Evolutionary conservation across 2,797 vertebrate species (phyloP).

Genomic region (Lagodon rhomboides): DNA sequence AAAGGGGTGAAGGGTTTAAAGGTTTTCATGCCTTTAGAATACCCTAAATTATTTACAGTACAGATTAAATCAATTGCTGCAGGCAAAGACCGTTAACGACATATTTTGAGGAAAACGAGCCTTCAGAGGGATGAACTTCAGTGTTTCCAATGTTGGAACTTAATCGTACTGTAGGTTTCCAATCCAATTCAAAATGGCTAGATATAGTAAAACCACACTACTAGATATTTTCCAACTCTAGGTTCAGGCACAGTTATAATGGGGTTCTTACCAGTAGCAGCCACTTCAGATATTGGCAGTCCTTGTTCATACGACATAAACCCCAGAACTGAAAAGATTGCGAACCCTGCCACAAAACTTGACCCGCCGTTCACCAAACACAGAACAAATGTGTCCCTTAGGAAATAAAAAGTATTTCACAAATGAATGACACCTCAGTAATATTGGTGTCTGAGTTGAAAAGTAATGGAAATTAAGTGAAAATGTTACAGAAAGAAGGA

Average conservation of each 20-base stretch:
- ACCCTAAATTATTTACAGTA: not conserved
- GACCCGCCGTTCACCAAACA: slow-evolving; percentile 81
- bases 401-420: slow-evolving; percentile 17
- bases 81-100: not conserved
- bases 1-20: too few relatives aligned
- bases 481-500: not conserved
- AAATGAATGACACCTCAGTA: not conserved
- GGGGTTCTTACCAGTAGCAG: slow-evolving; percentile 75
- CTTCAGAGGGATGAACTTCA: too few relatives aligned
- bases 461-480: not conserved
- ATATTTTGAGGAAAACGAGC: too few relatives aligned
- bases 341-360: slow-evolving; percentile 82
- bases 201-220: not conserved
- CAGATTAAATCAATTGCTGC: not conserved
- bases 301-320: slow-evolving; percentile 84
- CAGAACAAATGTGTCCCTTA: slow-evolving; percentile 81
- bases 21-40: not conserved
- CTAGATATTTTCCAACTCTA: not conserved
- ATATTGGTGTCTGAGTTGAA: not conserved
- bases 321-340: slow-evolving; percentile 83
- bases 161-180: not conserved
- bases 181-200: not conserved
- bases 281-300: slow-evolving; percentile 80
- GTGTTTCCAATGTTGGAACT: too few relatives aligned
- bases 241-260: not conserved